phyloP scores from a whole-genome alignment of 37 sponge, comb jelly and placozoan species.

The Spongia lamella region DNA sequence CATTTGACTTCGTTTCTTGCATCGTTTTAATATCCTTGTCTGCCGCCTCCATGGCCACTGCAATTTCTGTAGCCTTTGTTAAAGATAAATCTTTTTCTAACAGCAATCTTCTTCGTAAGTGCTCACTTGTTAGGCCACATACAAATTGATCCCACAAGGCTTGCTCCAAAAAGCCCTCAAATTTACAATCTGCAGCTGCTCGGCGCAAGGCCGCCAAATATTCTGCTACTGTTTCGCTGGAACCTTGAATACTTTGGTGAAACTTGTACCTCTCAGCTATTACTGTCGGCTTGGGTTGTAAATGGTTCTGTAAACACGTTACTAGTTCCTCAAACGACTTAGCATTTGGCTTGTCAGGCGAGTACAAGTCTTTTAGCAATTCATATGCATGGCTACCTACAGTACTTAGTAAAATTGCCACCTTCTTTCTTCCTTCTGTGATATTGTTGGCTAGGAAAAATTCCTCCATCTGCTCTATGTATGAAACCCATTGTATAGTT shows the following conservation, averaged over 20 bases:
- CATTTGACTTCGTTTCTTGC: too few relatives aligned
- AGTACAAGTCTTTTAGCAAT: too few relatives aligned
- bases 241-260: not conserved
- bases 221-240: not conserved
- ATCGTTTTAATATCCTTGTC: not conserved
- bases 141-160: too few relatives aligned
- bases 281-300: conserved; percentile 1
- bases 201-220: not conserved
- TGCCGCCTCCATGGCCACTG: conserved; percentile 9
- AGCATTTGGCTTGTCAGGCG: too few relatives aligned
- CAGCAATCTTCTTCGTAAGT: too few relatives aligned
- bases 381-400: too few relatives aligned
- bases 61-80: conserved; percentile 18
- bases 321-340: too few relatives aligned
- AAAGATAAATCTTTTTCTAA: too few relatives aligned
- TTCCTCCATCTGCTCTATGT: not conserved
- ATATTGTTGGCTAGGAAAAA: not conserved
- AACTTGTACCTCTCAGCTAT: not conserved
- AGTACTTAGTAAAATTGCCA: too few relatives aligned
- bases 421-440: not conserved
- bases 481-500: not conserved
- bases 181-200: not conserved
- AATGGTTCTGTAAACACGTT: not conserved
- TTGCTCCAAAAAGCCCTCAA: not conserved
- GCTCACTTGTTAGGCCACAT: too few relatives aligned